These are phyloP conservation scores for Brenthis hecate DNA, from an alignment of 2,888 invertebrate species.

Conservation along the genomic window DNA sequence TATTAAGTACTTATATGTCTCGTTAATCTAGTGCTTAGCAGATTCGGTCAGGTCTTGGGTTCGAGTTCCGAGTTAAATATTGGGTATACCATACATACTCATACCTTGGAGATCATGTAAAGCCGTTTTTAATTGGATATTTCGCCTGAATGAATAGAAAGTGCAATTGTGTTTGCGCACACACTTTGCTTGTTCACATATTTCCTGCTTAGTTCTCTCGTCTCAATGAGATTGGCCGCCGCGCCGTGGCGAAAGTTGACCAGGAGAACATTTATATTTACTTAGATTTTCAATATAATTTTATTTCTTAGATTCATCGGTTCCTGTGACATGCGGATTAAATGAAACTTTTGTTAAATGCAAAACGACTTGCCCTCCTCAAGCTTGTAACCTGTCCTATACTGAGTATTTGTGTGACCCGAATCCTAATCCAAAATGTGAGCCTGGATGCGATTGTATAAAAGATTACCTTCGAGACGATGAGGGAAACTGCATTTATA, in stretches of 20 bases:
- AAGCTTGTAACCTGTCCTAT: slow-evolving; percentile 49
- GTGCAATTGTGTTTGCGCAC: too few species aligned
- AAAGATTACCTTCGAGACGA: slow-evolving; percentile 47
- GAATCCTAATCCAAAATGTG: slow-evolving; percentile 39
- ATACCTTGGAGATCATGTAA: too few species aligned
- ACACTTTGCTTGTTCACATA: neutral
- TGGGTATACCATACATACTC: too few species aligned
- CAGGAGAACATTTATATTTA: neutral
- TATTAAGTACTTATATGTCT: too few species aligned
- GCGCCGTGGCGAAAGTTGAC: too few species aligned
- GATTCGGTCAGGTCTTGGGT: too few species aligned
- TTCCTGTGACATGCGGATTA: neutral
- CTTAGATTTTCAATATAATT: neutral
- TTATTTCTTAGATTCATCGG: neutral
- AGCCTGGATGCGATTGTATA: slow-evolving; percentile 52
- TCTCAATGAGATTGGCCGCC: too few species aligned
- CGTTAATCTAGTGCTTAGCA: too few species aligned
- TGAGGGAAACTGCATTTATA: slow-evolving; percentile 49
- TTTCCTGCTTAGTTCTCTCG: neutral
- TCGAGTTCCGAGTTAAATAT: too few species aligned
- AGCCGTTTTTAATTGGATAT: too few species aligned
- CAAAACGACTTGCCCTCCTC: slow-evolving; percentile 50
- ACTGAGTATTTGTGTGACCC: slow-evolving; percentile 42
- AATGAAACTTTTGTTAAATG: slow-evolving; percentile 50
- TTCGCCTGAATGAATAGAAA: too few species aligned